These are phyloP conservation scores for Serilophus lunatus DNA, from an alignment of 2,113 vertebrate species.

Conservation along the genomic window DNA sequence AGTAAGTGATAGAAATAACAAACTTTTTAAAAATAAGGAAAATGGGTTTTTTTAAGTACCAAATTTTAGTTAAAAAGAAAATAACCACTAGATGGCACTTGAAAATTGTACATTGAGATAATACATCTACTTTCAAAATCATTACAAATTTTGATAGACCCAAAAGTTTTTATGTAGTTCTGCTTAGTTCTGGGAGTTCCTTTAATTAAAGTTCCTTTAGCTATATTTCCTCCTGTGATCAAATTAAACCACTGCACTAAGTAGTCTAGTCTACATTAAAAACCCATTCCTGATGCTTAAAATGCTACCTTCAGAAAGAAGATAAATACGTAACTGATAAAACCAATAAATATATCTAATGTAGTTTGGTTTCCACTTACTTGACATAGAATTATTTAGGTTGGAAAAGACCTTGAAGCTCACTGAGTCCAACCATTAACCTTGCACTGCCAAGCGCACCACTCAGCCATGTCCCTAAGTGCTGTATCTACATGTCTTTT, in stretches of 20 bases:
- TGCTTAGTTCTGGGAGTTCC: background rate
- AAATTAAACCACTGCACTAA: background rate
- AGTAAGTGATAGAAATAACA: background rate
- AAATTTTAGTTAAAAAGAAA: background rate
- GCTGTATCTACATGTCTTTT: background rate
- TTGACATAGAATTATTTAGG: background rate
- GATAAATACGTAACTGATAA: background rate
- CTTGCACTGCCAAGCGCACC: background rate
- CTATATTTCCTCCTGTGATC: background rate
- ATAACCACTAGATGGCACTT: slow-evolving; percentile 76
- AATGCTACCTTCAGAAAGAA: background rate
- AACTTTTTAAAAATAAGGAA: background rate
- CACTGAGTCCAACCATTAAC: background rate
- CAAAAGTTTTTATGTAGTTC: background rate
- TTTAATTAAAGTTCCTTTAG: background rate
- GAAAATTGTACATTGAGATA: slow-evolving; percentile 29
- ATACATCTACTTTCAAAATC: background rate
- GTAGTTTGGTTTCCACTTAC: background rate
- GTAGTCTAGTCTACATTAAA: background rate
- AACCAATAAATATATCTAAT: background rate
- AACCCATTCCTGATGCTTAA: background rate
- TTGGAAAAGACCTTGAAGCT: background rate
- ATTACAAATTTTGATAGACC: background rate
- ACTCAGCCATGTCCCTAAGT: background rate
- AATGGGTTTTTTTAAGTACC: background rate